A percentile compares a stretch with the other conserved stretches of the same genome.
These are phyloP conservation scores for Panthera leo DNA, from an alignment of 2,113 vertebrate species.

Conservation along the genomic window DNA sequence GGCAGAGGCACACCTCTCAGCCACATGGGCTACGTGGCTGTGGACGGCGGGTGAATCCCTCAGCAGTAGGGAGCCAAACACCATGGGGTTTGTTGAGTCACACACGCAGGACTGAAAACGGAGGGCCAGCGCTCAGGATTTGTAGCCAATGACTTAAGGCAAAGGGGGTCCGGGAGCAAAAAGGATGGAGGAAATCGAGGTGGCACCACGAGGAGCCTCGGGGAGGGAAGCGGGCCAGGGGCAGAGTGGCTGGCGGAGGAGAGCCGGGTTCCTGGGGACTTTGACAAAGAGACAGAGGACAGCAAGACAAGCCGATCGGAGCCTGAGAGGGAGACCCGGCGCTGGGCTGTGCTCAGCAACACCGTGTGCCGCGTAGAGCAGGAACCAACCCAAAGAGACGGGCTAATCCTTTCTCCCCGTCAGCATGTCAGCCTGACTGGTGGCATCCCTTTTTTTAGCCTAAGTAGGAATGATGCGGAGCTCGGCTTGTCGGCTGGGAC, in stretches of 20 bases:
- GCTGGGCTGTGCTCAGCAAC: not conserved
- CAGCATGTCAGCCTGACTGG: not conserved
- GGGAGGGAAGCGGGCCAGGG: no score
- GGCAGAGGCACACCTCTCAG: not conserved
- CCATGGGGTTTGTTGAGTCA: not conserved
- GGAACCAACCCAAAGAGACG: not conserved
- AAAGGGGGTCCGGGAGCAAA: not conserved
- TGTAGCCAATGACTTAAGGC: not conserved
- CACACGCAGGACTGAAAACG: not conserved
- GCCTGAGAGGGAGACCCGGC: not conserved
- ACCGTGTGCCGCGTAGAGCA: fast-evolving
- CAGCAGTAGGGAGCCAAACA: not conserved
- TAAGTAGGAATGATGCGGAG: not conserved
- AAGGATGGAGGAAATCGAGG: not conserved
- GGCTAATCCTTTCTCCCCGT: not conserved
- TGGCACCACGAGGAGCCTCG: not conserved
- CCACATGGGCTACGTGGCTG: not conserved
- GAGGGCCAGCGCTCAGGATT: not conserved
- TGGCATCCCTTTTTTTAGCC: not conserved
- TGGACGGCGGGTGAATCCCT: not conserved
- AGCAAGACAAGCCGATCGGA: not conserved
- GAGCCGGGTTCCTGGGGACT: not conserved
- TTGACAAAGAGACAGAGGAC: not conserved
- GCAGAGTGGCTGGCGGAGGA: not conserved
- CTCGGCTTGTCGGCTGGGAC: not conserved